These are phyloP conservation scores for Ochropacha duplaris DNA, from an alignment of 2,888 invertebrate genomes.

Conservation along the genomic window DNA sequence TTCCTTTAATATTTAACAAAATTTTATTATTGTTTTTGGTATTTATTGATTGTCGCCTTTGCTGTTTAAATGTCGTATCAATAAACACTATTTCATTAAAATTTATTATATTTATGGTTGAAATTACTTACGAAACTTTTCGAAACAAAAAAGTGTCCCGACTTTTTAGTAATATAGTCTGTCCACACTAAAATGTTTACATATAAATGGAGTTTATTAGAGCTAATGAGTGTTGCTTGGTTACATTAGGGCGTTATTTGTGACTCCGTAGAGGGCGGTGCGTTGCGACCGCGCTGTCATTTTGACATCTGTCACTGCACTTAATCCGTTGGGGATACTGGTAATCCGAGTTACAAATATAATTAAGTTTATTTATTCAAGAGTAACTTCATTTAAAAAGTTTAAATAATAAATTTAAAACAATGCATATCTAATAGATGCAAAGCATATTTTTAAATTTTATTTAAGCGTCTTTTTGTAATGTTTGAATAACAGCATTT, in stretches of 20 bases:
- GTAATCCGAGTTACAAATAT: not conserved
- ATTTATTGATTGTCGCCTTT: too few species aligned
- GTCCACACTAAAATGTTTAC: slow-evolving; percentile 28
- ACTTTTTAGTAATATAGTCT: slow-evolving; percentile 25
- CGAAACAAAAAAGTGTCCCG: not conserved
- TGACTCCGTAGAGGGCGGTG: slow-evolving; percentile 14
- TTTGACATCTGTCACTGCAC: slow-evolving; percentile 1
- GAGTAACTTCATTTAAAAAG: not conserved
- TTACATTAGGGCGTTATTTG: slow-evolving; percentile 36
- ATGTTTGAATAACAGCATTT: too few species aligned
- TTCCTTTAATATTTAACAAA: too few species aligned
- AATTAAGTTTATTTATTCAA: not conserved
- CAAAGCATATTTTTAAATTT: too few species aligned
- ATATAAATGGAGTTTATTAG: slow-evolving; percentile 45
- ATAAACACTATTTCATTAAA: too few species aligned
- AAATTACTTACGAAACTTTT: too few species aligned
- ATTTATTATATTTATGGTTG: too few species aligned
- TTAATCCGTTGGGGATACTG: not conserved
- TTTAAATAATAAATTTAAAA: not conserved
- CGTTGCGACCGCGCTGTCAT: not conserved
- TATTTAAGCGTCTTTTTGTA: too few species aligned
- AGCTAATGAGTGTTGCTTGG: slow-evolving; percentile 35
- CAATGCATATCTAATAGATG: too few species aligned
- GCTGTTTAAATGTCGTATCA: too few species aligned
- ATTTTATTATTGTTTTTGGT: too few species aligned